Percentiles rank a stretch among this genome's conserved stretches.
These are phyloP conservation scores for Hystrix brachyura DNA, from an alignment of 2,113 vertebrate species.

Conservation along the genomic window DNA sequence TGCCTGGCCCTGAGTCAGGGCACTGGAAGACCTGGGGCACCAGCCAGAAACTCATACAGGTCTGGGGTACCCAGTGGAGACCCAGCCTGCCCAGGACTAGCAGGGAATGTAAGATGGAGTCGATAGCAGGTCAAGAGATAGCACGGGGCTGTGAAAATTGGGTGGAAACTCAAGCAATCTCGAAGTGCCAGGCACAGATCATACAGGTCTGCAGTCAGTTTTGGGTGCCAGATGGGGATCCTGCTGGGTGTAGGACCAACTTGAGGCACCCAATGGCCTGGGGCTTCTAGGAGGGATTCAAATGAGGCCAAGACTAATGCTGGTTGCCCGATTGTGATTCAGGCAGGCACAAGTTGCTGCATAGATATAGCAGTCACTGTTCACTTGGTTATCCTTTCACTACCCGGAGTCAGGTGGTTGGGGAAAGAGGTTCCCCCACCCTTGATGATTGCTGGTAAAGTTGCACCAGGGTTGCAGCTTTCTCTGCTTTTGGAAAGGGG, in stretches of 20 bases:
- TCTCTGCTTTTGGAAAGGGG: no score
- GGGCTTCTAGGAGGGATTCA: background rate
- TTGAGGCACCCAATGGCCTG: background rate
- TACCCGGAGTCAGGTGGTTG: background rate
- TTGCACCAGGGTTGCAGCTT: background rate
- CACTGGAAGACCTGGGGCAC: background rate
- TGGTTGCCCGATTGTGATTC: background rate
- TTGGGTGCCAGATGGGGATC: background rate
- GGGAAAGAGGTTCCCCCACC: background rate
- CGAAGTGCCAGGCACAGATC: background rate
- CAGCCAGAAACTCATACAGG: background rate
- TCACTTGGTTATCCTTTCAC: background rate
- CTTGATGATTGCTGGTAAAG: background rate
- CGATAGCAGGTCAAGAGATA: no score
- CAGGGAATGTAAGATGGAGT: no score
- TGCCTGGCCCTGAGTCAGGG: background rate
- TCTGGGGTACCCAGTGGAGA: no score
- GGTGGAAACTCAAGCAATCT: background rate
- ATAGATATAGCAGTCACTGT: background rate
- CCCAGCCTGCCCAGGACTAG: no score
- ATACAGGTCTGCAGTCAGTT: background rate
- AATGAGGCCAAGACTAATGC: background rate
- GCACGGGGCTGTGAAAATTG: background rate
- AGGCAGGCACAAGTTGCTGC: background rate
- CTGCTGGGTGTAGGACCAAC: background rate